Evolutionary conservation across 2,113 vertebrate genomes (phyloP).

Genomic region (Columba janthina): DNA sequence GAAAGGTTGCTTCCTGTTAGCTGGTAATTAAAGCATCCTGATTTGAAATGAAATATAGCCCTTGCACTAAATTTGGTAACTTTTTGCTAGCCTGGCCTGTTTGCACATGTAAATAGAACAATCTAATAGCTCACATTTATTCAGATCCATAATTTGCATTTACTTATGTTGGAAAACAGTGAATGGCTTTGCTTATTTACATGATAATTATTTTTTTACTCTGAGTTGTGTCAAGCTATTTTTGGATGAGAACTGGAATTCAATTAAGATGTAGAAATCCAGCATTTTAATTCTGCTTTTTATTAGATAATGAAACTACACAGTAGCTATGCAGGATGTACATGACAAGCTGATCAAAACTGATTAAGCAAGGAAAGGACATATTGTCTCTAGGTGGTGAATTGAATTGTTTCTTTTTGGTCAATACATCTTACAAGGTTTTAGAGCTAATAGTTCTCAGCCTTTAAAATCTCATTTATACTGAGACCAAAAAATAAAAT

Average conservation of each 20-base stretch:
- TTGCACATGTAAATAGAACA: conserved; percentile 38
- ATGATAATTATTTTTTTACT: conserved; percentile 35
- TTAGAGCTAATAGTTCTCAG: neutral
- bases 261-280: conserved; percentile 35
- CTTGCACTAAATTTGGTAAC: conserved; percentile 41
- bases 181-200: conserved; percentile 51
- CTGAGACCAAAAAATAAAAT: neutral
- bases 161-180: conserved; percentile 50
- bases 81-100: conserved; percentile 37
- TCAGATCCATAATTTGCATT: conserved; percentile 53
- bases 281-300: conserved; percentile 10
- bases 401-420: neutral
- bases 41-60: conserved; percentile 51
- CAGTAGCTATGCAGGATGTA: neutral
- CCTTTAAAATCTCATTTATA: neutral
- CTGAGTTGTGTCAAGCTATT: conserved; percentile 46
- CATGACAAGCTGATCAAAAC: conserved; percentile 2
- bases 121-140: conserved; percentile 33
- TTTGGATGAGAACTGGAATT: conserved; percentile 32
- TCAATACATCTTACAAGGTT: neutral
- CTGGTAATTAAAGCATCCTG: conserved; percentile 51
- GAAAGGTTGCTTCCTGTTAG: conserved; percentile 47
- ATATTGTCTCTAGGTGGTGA: neutral
- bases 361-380: neutral
- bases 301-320: neutral